Evolutionary conservation across 2,888 invertebrate species (phyloP).

Genomic region (Isotomurus palustris): DNA sequence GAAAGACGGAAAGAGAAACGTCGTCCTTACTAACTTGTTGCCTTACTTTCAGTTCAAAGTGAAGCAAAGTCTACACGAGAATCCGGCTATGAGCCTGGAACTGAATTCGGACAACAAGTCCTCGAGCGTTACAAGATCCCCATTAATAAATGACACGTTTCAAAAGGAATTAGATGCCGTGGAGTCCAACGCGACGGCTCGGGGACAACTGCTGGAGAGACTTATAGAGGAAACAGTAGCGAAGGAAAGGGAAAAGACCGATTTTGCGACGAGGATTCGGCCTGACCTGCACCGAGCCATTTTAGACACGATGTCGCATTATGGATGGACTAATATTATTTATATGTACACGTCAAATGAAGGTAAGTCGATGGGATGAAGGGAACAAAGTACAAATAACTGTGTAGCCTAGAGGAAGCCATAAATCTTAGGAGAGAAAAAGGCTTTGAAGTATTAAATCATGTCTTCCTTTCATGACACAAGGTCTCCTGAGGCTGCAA

Average conservation of each 20-base stretch:
- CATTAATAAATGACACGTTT: constrained; percentile 30
- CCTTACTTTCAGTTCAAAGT: constrained; percentile 22
- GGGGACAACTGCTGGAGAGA: constrained; percentile 11
- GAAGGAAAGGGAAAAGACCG: constrained; percentile 49
- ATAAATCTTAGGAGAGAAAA: too few relatives aligned
- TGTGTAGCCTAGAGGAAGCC: background rate
- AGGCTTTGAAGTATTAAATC: too few relatives aligned
- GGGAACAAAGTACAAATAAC: too few relatives aligned
- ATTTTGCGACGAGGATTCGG: constrained; percentile 86
- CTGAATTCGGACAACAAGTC: constrained; percentile 20
- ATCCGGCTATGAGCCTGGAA: constrained; percentile 30
- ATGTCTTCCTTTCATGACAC: too few relatives aligned
- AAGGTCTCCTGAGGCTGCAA: constrained; percentile 83
- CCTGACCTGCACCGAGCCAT: constrained; percentile 94
- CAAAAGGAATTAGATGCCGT: constrained; percentile 21
- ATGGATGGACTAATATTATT: constrained; percentile 83
- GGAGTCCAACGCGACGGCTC: background rate
- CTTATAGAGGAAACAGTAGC: constrained; percentile 26
- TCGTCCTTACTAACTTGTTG: background rate
- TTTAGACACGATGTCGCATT: constrained; percentile 86
- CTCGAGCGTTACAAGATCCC: constrained; percentile 22
- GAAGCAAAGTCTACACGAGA: constrained; percentile 24
- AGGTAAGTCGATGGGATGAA: constrained; percentile 3
- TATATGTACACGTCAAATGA: constrained; percentile 56
- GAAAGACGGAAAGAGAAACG: background rate